A percentile compares a stretch with the other conserved stretches of the same genome.
These are phyloP conservation scores for Barbus barbus DNA, from an alignment of 2,113 vertebrate species.

Conservation along the genomic window DNA sequence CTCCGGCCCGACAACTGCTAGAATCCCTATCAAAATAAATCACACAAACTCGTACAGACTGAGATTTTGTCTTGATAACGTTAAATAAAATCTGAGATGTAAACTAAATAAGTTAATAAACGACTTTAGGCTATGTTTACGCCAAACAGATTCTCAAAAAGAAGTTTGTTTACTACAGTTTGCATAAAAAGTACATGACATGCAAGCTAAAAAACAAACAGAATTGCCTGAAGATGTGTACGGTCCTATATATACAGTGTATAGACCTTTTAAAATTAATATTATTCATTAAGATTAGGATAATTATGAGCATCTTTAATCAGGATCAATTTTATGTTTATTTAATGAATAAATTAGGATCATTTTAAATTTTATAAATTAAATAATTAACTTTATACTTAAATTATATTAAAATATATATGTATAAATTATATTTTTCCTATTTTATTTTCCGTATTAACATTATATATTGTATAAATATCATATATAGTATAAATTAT, in stretches of 20 bases:
- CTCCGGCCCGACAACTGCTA: slow-evolving; percentile 1
- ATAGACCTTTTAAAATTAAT: background rate
- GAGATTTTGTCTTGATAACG: background rate
- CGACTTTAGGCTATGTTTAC: slow-evolving; percentile 62
- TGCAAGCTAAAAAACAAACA: slow-evolving; percentile 44
- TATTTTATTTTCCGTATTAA: no score
- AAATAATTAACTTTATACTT: background rate
- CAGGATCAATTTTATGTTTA: background rate
- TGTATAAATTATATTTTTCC: background rate
- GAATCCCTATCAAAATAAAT: background rate
- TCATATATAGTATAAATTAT: background rate
- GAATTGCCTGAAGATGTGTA: slow-evolving; percentile 49
- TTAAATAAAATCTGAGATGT: background rate
- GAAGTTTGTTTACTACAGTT: slow-evolving; percentile 25
- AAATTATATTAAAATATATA: no score
- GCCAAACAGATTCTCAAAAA: slow-evolving; percentile 56
- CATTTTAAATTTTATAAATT: background rate
- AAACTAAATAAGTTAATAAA: slow-evolving; percentile 47
- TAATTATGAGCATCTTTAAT: background rate
- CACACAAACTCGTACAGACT: background rate
- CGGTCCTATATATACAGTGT: background rate
- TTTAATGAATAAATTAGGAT: background rate
- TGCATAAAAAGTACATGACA: slow-evolving; percentile 63
- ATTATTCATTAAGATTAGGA: background rate
- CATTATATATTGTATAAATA: no score